Evolutionary conservation across 2,113 vertebrate species (phyloP), one percentile per base, ranked within the genome.

Genomic region (Crotalus helleri): DNA sequence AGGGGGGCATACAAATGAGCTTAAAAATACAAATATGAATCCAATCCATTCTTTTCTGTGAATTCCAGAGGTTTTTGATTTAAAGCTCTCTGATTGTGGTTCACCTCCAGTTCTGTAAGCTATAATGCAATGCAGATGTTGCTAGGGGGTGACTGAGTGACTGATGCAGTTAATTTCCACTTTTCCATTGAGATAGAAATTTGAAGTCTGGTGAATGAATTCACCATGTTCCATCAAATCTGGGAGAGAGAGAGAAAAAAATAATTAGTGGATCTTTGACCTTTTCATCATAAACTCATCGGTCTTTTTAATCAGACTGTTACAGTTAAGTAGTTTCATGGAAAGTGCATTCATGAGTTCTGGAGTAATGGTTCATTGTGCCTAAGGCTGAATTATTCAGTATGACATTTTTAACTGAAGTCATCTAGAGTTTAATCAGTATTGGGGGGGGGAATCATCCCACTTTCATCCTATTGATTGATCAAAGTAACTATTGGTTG

Each of bases 71-170:
- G 91, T 61, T 93, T 93, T 88, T 90, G 91, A 92, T 64, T 93
- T 85, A 93, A 90, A 89, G 93, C 89, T 92, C 87, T 96, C 89
- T 64, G 94, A 64, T 94, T 96, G 88, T 93, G 93, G 55, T 33
- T 87, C 92, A 92, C 6, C 58, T 29, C 85, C 39, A 9, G 23
- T 61, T 29, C 88, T 85, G 59, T 69, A 49, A 92, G 23, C 91
- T 58, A 0, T 7, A 90, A 90, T 90, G 94, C 44, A 59, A 55
- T 23, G 15, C 53, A 58, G 54, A 24, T 74, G 74, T 0, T 0
- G 8, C 86, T 33, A 29, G 3, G 15, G 85, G 81, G 51, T 0
- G 0, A 92, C 74, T 90, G 88, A 87, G 58, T 87, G 93, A 86
- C 57, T 81, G 92, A 93, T 93, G 81, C 89, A 93, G 39, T 44